Base-by-base conservation (phyloP, 2,797 vertebrate genomes). In the Podarcis lilfordi region DNA sequence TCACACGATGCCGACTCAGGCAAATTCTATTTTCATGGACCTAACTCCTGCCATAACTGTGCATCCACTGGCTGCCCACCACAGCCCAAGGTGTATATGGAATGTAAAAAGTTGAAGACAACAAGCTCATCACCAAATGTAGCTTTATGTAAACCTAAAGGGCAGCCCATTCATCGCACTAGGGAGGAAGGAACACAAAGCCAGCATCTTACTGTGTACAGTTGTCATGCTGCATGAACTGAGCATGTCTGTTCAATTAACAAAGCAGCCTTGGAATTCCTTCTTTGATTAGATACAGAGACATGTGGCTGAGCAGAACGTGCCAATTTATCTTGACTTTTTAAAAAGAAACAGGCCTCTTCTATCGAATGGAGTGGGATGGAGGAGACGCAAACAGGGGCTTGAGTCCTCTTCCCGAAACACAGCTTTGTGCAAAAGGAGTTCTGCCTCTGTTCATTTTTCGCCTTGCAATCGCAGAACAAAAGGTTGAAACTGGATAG, bases 221-320 rank as follows among this genome's bases (percentile, higher is more conserved):
- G 64, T 29, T 19, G 3, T 72, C 13, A 4, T 32, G 9, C 29
- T 15, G 29, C 17, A 82, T 25, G 3, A 10, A 32, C 35, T 21
- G 72, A 83, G 74, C 71, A n/a, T 68, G 32, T 69, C 40, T 27
- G 21, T 61, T 78, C 77, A 55, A 83, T 69, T 55, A 40, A 59
- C n/a, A 29, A 37, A n/a, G n/a, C 74, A n/a, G n/a, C 59, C 21
- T 23, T 83, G 17, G 17, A n/a, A 77, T 83, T 23, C 35, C 32
- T 32, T 78, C 43, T 11, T 61, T 83, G 80, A 83, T 78, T 83
- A 61, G 79, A 82, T 68, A 76, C 71, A 87, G 86, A 43, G 5
- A 25, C 29, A 25, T 35, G 71, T 13, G 21, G 69, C 40, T 27
- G 59, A 27, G 32, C 55, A 45, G n/a, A 87, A 75, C n/a, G 17